Base-by-base conservation (phyloP, 2,113 vertebrate genomes). In the Corythaeola cristata region DNA sequence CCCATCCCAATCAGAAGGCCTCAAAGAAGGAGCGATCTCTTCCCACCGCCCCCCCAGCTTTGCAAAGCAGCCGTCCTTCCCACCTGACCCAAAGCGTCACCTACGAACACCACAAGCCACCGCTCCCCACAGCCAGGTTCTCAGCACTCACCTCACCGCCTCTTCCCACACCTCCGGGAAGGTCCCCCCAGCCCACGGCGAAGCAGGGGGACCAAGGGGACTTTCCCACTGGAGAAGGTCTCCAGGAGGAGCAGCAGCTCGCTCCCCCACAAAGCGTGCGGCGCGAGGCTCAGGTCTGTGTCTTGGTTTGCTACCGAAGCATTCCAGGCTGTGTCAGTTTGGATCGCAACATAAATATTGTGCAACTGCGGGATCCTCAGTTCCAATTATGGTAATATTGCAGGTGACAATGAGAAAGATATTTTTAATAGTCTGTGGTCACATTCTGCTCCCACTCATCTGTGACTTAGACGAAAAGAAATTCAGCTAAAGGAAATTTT, bases 331-430 rank as follows among this genome's bases (percentile, higher is more conserved):
- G 32, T 66, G 84, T 90, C 67, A 88, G 63, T 94, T 88, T 95
- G 88, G 93, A 97, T 66, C 91, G 59, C 83, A 97, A 89, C 94
- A 88, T 80, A 95, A 97, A 97, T 93, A 97, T 32, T 94, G 89
- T 82, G 79, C 66, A 95, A 92, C 58, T 72, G 58, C 35, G 12
- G 72, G 8, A 74, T 73, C 83, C 92, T 90, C 76, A 96, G 93
- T 73, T 93, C 74, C 91, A 97, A 96, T 80, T 76, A 94, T 39
- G 94, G 81, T 67, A 95, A 93, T 67, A 81, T 3, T 86, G 53
- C 90, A 93, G 58, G 63, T 94, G 90, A 97, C 74, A 97, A 91
- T 41, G 41, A 84, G 45, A 93, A 95, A 72, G 28, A 56, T 33
- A 37, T 33, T 74, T 96, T 89, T 84, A 80, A 87, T 73, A 79